Percentiles rank a stretch among this genome's conserved stretches.
Conservation (phyloP, 2,113 vertebrate species). For the Mola mola region DNA sequence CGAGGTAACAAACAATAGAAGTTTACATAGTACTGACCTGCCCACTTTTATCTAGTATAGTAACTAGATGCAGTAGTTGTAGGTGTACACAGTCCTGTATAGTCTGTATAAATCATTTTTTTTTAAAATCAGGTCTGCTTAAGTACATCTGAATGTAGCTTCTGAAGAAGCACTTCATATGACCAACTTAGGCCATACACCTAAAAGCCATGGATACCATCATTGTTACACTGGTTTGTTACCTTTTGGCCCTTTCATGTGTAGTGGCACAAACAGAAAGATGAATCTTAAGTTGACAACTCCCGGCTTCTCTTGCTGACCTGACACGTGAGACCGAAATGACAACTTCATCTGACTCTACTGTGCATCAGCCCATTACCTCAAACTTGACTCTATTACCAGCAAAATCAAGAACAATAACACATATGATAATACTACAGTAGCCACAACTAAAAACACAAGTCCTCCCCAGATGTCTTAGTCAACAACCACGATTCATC, state of each 20-base stretch:
- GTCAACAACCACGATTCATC: slow-evolving; percentile 13
- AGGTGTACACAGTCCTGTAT: no score
- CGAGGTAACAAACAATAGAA: slow-evolving; percentile 61
- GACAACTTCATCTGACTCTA: slow-evolving; percentile 10
- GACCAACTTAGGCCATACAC: no score
- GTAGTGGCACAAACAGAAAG: slow-evolving; percentile 20
- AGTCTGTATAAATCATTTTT: no score
- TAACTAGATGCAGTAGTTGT: no score
- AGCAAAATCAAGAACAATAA: not conserved
- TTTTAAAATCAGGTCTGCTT: no score
- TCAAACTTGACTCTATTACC: slow-evolving; percentile 9
- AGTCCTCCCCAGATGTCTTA: slow-evolving; percentile 5
- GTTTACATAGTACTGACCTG: slow-evolving; percentile 59
- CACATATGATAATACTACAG: not conserved
- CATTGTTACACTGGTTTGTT: slow-evolving; percentile 26
- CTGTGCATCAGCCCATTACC: not conserved
- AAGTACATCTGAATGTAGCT: no score
- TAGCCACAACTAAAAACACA: slow-evolving; percentile 30
- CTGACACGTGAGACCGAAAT: not conserved
- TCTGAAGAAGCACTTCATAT: no score
- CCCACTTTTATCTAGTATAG: slow-evolving; percentile 73
- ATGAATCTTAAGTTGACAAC: not conserved
- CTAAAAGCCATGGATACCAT: slow-evolving; percentile 45
- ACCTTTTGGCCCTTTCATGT: slow-evolving; percentile 41
- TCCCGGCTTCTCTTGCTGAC: slow-evolving; percentile 1